Base-by-base conservation (phyloP, 1,140 invertebrate genomes). In the Magallana ariakensis region DNA sequence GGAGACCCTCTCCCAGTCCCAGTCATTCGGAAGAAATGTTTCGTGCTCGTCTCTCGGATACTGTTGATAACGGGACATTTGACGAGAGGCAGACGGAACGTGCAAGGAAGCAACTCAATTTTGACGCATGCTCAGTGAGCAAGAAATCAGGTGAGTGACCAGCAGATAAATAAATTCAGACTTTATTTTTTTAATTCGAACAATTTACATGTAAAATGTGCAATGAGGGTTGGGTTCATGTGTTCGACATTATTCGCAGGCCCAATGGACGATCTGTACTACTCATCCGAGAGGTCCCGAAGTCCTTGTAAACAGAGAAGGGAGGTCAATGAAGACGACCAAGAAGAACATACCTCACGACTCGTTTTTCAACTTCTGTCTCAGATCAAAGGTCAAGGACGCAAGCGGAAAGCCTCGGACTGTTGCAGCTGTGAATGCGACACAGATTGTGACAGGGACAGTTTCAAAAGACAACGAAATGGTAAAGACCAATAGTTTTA, bases 391-490 rank as follows among this genome's bases (percentile, higher is more conserved):
- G 54, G 80, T 56, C 80, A 56, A 56, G 54, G 80, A 9, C 80
- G 80, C 15, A 82, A 82, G 46, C 46, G 80, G 53, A 82, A 82
- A 53, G 15, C 80, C 7, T 82, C 80, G 0, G 80, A 82, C 46
- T 82, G 80, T 53, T 56, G 54, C 19, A 82, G 80, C 46, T 82
- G 80, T 82, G 80, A 82, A 53, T 54, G 54, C 16, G 80, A 82
- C 19, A n/a, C 46, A 2, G 80, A 82, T 9, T n/a, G 80, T 19
- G 80, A 82, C 15, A 82, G 80, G 54, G 80, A 82, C 5, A 55
- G 80, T 82, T 82, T 56, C 46, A 82, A 82, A 82, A 82, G 80
- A 56, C 80, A 56, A n/a, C 15, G 80, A 82, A 82, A 54, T 55
- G 80, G 80, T 82, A 82, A 46, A 46, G 33, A 46, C 33, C 33